phyloP scores from a whole-genome alignment of 2,888 invertebrate genomes.

The Gerris lacustris region DNA sequence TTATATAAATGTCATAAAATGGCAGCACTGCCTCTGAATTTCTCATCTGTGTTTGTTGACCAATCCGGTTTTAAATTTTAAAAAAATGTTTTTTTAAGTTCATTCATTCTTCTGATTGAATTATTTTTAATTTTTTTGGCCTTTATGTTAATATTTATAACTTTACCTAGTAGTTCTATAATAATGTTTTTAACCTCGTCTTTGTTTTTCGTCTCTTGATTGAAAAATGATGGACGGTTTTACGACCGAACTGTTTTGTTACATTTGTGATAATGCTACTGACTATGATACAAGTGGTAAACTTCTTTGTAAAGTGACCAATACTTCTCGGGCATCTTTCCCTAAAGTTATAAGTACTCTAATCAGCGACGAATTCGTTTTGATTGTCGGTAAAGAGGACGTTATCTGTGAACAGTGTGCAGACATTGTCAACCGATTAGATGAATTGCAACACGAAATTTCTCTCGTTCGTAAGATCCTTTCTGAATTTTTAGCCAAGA shows the following conservation, averaged over 20 bases:
- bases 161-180: too few relatives aligned
- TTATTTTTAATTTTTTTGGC: too few relatives aligned
- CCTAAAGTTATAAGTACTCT: constrained; percentile 4
- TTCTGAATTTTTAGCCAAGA: background rate
- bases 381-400: background rate
- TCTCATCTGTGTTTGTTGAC: too few relatives aligned
- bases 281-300: background rate
- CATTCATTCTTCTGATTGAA: too few relatives aligned
- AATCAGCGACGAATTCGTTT: constrained; percentile 8
- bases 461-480: background rate
- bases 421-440: background rate
- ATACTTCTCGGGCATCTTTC: background rate
- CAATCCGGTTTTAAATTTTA: too few relatives aligned
- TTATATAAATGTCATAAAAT: too few relatives aligned
- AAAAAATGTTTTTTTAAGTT: too few relatives aligned
- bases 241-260: constrained; percentile 8
- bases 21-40: too few relatives aligned
- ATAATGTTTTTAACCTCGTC: too few relatives aligned
- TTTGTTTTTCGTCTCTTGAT: too few relatives aligned
- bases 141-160: too few relatives aligned
- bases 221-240: too few relatives aligned
- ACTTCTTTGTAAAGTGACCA: background rate
- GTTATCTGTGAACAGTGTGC: background rate
- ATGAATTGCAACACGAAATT: background rate
- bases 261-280: background rate